phyloP scores from a whole-genome alignment of 2,888 invertebrate genomes.

The Trichopoda pennipes region DNA sequence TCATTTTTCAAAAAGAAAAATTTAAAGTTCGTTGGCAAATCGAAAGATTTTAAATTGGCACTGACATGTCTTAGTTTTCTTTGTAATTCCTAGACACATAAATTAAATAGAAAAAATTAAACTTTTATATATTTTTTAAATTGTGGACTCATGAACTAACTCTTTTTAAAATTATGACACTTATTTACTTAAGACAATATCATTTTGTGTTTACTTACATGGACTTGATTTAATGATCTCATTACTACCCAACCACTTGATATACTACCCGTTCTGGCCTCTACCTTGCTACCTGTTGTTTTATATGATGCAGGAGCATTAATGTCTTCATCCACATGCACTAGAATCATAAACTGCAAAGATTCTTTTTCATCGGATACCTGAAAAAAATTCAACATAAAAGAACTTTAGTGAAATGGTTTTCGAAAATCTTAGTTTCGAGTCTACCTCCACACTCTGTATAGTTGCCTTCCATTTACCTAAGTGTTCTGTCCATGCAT shows the following conservation, averaged over 20 bases:
- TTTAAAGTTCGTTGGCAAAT: constrained; percentile 91
- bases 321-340: constrained; percentile 86
- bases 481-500: constrained; percentile 94
- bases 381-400: constrained; percentile 72
- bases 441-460: constrained; percentile 88
- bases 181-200: too few relatives aligned
- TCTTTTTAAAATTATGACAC: too few relatives aligned
- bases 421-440: constrained; percentile 18
- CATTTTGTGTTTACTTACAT: constrained; percentile 79
- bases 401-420: not conserved
- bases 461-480: constrained; percentile 93
- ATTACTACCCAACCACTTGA: constrained; percentile 87
- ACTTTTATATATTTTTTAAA: too few relatives aligned
- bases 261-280: constrained; percentile 81
- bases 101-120: constrained; percentile 7
- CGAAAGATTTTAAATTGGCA: constrained; percentile 89
- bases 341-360: constrained; percentile 88
- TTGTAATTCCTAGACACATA: constrained; percentile 87
- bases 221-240: constrained; percentile 84
- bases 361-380: constrained; percentile 83
- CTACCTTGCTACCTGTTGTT: constrained; percentile 64
- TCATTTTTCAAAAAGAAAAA: constrained; percentile 92
- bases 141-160: too few relatives aligned
- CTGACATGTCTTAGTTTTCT: constrained; percentile 91
- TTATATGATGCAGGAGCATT: constrained; percentile 74